Evolutionary conservation across 2,888 invertebrate genomes (phyloP).

Genomic region (Mythimna impura): DNA sequence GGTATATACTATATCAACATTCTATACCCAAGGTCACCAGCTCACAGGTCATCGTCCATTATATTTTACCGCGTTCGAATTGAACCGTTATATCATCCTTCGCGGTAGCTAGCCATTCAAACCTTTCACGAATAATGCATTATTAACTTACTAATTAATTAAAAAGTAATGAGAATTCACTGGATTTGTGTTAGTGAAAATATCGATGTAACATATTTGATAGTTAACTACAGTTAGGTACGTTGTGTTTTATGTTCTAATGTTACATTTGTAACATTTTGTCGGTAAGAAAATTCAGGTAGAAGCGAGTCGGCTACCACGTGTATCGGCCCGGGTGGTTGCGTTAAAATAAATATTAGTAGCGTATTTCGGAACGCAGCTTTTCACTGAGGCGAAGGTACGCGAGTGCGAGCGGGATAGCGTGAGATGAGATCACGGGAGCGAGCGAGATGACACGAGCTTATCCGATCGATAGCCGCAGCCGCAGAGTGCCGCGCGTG

Average conservation of each 20-base stretch:
- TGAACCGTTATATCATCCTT: constrained; percentile 40
- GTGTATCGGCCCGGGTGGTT: constrained; percentile 84
- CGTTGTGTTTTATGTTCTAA: not conserved
- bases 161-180: constrained; percentile 6
- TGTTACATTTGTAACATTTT: not conserved
- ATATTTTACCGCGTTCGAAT: constrained; percentile 31
- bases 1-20: constrained; percentile 2
- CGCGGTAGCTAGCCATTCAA: constrained; percentile 23
- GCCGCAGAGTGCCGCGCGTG: constrained; percentile 89
- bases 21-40: constrained; percentile 44
- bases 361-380: constrained; percentile 88
- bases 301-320: constrained; percentile 73
- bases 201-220: not conserved
- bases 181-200: not conserved
- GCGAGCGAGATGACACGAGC: constrained; percentile 82
- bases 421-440: constrained; percentile 73
- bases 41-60: constrained; percentile 48
- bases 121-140: constrained; percentile 35
- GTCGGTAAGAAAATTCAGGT: constrained; percentile 42
- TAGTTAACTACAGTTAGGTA: not conserved
- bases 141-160: constrained; percentile 30
- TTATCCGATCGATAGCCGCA: constrained; percentile 90
- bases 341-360: constrained; percentile 91
- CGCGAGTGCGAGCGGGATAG: constrained; percentile 79
- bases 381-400: constrained; percentile 80